A percentile compares a stretch with the other conserved stretches of the same genome.
phyloP scores from a whole-genome alignment of 1,140 invertebrate genomes.

The Saccostrea echinata region DNA sequence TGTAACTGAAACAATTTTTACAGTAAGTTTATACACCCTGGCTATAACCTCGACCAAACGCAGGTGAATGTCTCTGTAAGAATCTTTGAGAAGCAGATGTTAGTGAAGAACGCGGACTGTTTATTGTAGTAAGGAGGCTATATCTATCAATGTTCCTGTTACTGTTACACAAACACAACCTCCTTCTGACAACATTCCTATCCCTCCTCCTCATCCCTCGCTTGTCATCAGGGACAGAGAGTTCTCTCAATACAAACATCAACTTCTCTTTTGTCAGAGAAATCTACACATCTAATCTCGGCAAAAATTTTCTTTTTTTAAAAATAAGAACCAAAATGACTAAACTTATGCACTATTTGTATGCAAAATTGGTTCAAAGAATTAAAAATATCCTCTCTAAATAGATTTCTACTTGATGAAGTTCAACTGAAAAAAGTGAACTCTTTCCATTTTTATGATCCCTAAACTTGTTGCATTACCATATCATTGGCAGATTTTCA shows the following conservation, averaged over 20 bases:
- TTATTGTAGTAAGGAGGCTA: neutral
- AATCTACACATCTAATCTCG: neutral
- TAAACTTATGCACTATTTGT: no score
- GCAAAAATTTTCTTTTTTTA: neutral
- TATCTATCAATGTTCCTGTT: neutral
- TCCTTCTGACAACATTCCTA: neutral
- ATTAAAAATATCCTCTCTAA: no score
- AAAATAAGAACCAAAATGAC: neutral
- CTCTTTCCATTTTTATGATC: no score
- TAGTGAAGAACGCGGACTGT: neutral
- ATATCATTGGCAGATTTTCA: no score
- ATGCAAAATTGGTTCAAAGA: no score
- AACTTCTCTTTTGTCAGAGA: neutral
- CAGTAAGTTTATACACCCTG: neutral
- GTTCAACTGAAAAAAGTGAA: no score
- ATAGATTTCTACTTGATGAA: no score
- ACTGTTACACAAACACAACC: constrained; percentile 22
- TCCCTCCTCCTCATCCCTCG: neutral
- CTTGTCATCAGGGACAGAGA: neutral
- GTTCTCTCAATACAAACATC: constrained; percentile 7
- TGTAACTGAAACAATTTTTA: neutral
- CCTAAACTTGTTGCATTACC: no score
- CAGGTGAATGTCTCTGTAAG: neutral
- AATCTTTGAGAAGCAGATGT: neutral
- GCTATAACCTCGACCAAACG: neutral